These are phyloP conservation scores for Drosophila parthenogenetica DNA, from an alignment of 2,888 invertebrate species.

Conservation along the genomic window DNA sequence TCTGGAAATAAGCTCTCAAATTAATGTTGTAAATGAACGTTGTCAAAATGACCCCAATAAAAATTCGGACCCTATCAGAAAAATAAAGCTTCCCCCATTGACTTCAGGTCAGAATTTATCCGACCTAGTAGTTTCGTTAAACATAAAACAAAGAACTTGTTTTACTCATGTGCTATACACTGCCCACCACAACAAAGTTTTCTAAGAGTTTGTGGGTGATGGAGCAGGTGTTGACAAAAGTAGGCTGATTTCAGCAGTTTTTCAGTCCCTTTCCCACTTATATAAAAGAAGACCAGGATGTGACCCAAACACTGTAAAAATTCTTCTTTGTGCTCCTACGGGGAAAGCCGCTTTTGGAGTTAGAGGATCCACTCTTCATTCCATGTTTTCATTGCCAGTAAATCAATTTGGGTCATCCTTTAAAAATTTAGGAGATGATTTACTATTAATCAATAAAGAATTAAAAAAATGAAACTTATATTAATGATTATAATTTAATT, in stretches of 20 bases:
- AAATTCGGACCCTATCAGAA: neutral
- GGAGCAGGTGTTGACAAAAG: conserved; percentile 41
- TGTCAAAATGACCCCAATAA: neutral
- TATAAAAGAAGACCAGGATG: conserved; percentile 12
- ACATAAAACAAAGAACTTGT: neutral
- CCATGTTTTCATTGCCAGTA: conserved; percentile 23
- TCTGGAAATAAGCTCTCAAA: neutral
- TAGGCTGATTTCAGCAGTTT: conserved; percentile 16
- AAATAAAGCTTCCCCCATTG: neutral
- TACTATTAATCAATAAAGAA: no score
- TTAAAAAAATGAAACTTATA: no score
- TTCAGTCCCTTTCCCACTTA: neutral
- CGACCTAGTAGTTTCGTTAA: neutral
- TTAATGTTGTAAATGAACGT: neutral
- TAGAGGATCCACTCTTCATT: conserved; percentile 16
- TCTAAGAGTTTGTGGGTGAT: conserved; percentile 35
- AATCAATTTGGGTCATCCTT: conserved; percentile 14
- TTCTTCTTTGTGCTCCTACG: neutral
- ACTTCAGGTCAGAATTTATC: neutral
- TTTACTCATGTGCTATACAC: neutral
- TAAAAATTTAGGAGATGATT: conserved; percentile 11
- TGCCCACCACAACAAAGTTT: conserved; percentile 1
- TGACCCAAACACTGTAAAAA: conserved; percentile 10
- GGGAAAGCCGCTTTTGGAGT: conserved; percentile 22
- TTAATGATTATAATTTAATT: no score